A percentile compares a stretch with the other conserved stretches of the same genome.
Conservation (phyloP, 2,888 invertebrate species). For the Drosophila mimetica region DNA sequence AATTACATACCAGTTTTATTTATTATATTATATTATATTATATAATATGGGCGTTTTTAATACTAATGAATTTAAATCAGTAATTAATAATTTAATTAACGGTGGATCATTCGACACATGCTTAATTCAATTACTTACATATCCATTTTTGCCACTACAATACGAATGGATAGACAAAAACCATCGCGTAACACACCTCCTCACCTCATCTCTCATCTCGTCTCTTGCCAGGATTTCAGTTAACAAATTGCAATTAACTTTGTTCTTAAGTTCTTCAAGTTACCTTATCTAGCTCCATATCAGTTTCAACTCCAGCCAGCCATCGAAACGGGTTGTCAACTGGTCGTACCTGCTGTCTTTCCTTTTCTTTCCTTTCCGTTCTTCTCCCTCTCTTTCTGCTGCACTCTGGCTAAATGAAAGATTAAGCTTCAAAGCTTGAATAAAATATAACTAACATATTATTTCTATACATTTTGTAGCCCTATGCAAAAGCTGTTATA, state of each 20-base stretch:
- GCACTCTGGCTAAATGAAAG: constrained; percentile 6
- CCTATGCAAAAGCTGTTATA: constrained; percentile 54
- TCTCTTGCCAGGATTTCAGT: neutral
- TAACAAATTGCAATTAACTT: constrained; percentile 8
- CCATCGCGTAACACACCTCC: constrained; percentile 23
- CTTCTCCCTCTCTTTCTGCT: neutral
- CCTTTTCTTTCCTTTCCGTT: neutral
- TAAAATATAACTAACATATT: constrained; percentile 47
- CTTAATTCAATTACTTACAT: constrained; percentile 69
- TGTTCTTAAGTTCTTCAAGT: neutral
- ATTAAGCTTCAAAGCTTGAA: constrained; percentile 39
- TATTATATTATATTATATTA: constrained; percentile 13
- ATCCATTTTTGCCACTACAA: constrained; percentile 33
- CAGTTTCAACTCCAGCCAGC: constrained; percentile 3
- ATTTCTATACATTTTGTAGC: constrained; percentile 59
- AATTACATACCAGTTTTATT: constrained; percentile 29
- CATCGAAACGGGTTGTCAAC: neutral
- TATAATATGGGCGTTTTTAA: constrained; percentile 20
- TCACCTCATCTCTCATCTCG: neutral
- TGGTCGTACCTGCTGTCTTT: neutral
- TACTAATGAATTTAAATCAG: constrained; percentile 49
- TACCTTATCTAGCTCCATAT: constrained; percentile 9
- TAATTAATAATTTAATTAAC: constrained; percentile 78
- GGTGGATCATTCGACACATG: constrained; percentile 82
- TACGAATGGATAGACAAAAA: constrained; percentile 6